Conservation (phyloP, 1,140 invertebrate species). For the Drosophila melanogaster region DNA sequence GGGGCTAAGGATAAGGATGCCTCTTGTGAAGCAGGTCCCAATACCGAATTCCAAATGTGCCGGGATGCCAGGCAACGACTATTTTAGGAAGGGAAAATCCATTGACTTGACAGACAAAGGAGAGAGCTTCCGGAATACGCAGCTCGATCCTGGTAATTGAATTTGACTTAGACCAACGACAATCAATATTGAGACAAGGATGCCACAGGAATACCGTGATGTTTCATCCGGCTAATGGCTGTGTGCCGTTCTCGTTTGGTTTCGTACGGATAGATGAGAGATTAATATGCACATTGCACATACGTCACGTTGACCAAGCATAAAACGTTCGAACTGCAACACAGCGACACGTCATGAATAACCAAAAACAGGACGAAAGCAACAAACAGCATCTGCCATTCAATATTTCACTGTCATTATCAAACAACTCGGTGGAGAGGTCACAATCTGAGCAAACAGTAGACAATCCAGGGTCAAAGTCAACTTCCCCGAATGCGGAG, state of each 20-base stretch:
- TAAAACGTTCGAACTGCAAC: conserved; percentile 21
- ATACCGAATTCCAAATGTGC: conserved; percentile 29
- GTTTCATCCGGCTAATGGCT: conserved; percentile 46
- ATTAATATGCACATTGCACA: conserved; percentile 66
- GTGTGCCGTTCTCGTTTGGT: conserved; percentile 12
- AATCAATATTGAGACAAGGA: conserved; percentile 55
- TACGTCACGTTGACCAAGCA: conserved; percentile 49
- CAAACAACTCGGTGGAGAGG: conserved; percentile 28
- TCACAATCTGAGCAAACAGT: conserved; percentile 58
- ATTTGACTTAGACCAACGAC: conserved; percentile 60
- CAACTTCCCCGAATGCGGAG: conserved; percentile 24
- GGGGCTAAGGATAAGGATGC: conserved; percentile 2
- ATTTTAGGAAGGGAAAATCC: conserved; percentile 56
- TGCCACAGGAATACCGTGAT: conserved; percentile 16
- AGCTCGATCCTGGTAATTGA: conserved; percentile 59
- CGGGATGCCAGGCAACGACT: conserved; percentile 42
- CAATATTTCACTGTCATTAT: conserved; percentile 65
- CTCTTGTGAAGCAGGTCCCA: conserved; percentile 16
- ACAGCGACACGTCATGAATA: conserved; percentile 52
- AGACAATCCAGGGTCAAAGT: conserved; percentile 33
- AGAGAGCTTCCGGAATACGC: conserved; percentile 29
- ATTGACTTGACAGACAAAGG: conserved; percentile 36
- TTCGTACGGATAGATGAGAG: conserved; percentile 17
- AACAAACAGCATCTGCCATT: conserved; percentile 27
- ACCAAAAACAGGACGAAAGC: conserved; percentile 37